Evolutionary conservation across 2,797 vertebrate species (phyloP).

Genomic region (Notolepis coatsorum): DNA sequence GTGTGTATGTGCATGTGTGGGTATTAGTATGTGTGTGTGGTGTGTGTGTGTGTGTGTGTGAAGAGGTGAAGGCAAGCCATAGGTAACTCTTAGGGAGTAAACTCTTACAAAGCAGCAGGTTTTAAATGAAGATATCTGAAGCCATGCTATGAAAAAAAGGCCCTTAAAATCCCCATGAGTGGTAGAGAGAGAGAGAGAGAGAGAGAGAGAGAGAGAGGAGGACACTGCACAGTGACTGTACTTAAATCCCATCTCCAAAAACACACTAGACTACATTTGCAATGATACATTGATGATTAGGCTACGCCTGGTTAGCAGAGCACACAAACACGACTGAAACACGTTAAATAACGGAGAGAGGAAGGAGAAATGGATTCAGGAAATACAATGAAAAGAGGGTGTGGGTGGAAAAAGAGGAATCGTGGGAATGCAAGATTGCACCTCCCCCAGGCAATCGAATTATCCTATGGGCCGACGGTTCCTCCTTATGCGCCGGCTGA

Average conservation of each 20-base stretch:
- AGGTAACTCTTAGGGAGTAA: neutral
- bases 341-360: constrained; percentile 65
- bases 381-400: constrained; percentile 80
- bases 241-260: constrained; percentile 10
- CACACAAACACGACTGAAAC: constrained; percentile 63
- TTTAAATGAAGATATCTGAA: constrained; percentile 58
- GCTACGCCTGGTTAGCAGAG: constrained; percentile 40
- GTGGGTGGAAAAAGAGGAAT: constrained; percentile 84
- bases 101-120: constrained; percentile 42
- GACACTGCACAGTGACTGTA: constrained; percentile 17
- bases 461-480: constrained; percentile 85
- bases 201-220: neutral
- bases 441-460: constrained; percentile 81
- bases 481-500: constrained; percentile 82
- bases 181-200: neutral
- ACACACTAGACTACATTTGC: constrained; percentile 34
- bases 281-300: constrained; percentile 44
- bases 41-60: constrained; percentile 16
- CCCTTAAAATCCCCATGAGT: constrained; percentile 39
- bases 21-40: constrained; percentile 13
- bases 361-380: constrained; percentile 62
- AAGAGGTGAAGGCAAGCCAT: neutral
- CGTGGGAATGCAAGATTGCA: constrained; percentile 84
- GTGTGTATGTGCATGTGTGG: constrained; percentile 17
- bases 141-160: constrained; percentile 42